A percentile compares a stretch with the other conserved stretches of the same genome.
phyloP scores from a whole-genome alignment of 2,797 vertebrate genomes.

The Taenioides sp. region DNA sequence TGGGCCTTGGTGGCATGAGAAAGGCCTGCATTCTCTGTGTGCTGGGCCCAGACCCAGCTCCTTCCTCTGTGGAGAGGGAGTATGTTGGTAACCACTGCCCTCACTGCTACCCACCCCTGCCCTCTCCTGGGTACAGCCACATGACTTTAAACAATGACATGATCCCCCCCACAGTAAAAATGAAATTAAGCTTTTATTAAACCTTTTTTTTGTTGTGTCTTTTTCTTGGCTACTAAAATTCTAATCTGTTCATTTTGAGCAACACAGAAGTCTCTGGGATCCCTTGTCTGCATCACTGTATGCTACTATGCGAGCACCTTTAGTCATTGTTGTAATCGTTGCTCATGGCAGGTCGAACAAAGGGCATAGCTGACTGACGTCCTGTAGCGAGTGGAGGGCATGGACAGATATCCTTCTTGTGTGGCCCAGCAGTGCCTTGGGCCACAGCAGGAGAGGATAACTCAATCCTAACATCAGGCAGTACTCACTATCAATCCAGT shows the following conservation, averaged over 20 bases:
- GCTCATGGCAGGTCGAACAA: constrained; percentile 47
- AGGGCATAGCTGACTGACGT: constrained; percentile 24
- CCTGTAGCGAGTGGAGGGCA: constrained; percentile 55
- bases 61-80: constrained; percentile 71
- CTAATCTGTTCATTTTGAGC: neutral
- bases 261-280: constrained; percentile 38
- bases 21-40: constrained; percentile 57
- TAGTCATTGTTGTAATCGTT: constrained; percentile 36
- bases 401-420: constrained; percentile 68
- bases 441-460: constrained; percentile 57
- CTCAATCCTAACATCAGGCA: constrained; percentile 58
- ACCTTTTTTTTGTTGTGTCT: constrained; percentile 55
- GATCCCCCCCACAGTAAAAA: constrained; percentile 39
- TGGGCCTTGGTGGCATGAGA: constrained; percentile 76
- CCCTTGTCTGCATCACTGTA: constrained; percentile 26
- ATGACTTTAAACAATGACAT: constrained; percentile 51
- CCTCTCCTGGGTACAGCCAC: constrained; percentile 48
- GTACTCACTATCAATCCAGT: constrained; percentile 19
- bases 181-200: constrained; percentile 46
- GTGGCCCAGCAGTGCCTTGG: constrained; percentile 39
- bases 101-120: constrained; percentile 51
- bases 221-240: neutral
- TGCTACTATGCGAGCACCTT: constrained; percentile 29
- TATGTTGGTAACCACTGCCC: constrained; percentile 51
- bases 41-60: constrained; percentile 68